A percentile compares a stretch with the other conserved stretches of the same genome.
Evolutionary conservation across 1,140 invertebrate species (phyloP).

Genomic region (Teleopsis dalmanni): DNA sequence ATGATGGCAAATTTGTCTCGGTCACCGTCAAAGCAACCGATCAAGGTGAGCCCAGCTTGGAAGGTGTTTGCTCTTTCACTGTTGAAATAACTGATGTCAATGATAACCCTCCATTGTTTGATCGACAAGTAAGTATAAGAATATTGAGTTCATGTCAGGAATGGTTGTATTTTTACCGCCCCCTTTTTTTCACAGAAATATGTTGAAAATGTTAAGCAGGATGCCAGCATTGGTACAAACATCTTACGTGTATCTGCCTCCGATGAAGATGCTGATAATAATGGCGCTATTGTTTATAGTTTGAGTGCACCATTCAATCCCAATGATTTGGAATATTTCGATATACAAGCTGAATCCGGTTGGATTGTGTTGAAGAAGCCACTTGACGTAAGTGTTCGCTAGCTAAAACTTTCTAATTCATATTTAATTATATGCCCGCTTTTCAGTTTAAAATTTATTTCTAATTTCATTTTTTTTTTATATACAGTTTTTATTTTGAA

Average conservation of each 20-base stretch:
- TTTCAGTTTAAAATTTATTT: constrained; percentile 1
- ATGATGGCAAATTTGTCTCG: constrained; percentile 92
- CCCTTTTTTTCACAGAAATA: constrained; percentile 66
- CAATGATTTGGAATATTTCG: constrained; percentile 86
- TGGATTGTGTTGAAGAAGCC: constrained; percentile 93
- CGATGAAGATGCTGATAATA: constrained; percentile 92
- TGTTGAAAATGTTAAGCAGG: constrained; percentile 93
- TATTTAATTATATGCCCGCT: not conserved
- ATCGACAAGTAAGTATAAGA: constrained; percentile 67
- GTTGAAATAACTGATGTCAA: constrained; percentile 95
- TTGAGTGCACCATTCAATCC: constrained; percentile 77
- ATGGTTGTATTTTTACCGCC: too few relatives aligned
- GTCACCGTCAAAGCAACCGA: constrained; percentile 94
- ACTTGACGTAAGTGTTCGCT: constrained; percentile 78
- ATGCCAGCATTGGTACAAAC: constrained; percentile 90
- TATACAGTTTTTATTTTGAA: not conserved
- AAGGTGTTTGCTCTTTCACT: constrained; percentile 92
- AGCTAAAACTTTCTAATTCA: not conserved
- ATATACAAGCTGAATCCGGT: constrained; percentile 90
- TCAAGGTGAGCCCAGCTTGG: constrained; percentile 88
- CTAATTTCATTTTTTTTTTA: not conserved
- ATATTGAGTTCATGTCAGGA: not conserved
- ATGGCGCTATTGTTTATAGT: constrained; percentile 89
- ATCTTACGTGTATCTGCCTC: constrained; percentile 89
- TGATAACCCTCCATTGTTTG: constrained; percentile 88